These are phyloP conservation scores for Butorides virescens DNA, from an alignment of 2,113 vertebrate genomes.

Conservation along the genomic window DNA sequence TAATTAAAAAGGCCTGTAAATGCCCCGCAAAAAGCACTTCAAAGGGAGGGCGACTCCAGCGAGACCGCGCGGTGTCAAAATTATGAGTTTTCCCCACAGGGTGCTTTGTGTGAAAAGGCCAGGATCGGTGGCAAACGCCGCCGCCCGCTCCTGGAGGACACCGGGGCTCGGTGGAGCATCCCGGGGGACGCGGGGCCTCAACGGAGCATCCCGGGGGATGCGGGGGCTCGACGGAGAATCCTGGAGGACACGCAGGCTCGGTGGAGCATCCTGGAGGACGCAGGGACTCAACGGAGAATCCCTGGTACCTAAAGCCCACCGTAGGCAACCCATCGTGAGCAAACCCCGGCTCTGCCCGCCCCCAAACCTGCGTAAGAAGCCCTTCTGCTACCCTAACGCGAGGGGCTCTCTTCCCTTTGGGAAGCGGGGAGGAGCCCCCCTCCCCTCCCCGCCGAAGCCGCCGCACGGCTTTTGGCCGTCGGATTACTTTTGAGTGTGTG, in stretches of 20 bases:
- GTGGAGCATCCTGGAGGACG: background rate
- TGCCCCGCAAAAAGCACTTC: slow-evolving; percentile 80
- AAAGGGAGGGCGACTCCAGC: slow-evolving; percentile 77
- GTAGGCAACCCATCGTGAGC: background rate
- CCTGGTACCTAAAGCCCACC: background rate
- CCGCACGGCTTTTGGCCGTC: slow-evolving; percentile 55
- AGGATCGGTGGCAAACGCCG: slow-evolving; percentile 50
- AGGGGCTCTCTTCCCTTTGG: background rate
- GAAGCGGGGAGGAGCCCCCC: background rate
- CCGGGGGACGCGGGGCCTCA: background rate
- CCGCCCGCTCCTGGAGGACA: background rate
- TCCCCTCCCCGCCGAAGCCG: background rate
- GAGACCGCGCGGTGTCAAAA: slow-evolving; percentile 75
- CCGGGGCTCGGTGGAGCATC: background rate
- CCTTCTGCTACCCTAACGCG: slow-evolving; percentile 13
- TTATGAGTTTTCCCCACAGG: slow-evolving; percentile 77
- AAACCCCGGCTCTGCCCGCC: background rate
- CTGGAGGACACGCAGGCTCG: background rate
- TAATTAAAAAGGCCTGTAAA: slow-evolving; percentile 87
- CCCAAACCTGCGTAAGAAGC: background rate
- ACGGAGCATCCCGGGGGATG: background rate
- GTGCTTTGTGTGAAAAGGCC: slow-evolving; percentile 75
- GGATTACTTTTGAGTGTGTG: slow-evolving; percentile 73
- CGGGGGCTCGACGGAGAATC: background rate
- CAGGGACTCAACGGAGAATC: fast-evolving